Evolutionary conservation across 2,113 vertebrate species (phyloP).

Genomic region (Theristicus caerulescens): DNA sequence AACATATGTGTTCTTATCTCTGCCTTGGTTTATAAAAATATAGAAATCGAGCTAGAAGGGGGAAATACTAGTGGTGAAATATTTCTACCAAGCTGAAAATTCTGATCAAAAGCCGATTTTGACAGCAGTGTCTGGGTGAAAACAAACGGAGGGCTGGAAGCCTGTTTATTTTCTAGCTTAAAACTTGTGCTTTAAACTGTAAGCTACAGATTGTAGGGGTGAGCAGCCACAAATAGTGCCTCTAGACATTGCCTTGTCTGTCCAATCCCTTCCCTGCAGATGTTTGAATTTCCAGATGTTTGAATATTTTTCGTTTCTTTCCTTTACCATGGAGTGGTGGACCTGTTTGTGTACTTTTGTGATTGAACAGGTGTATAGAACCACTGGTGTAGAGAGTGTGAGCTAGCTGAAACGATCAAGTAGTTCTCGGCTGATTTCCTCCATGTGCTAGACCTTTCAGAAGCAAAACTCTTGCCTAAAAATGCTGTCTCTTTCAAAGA

Average conservation of each 20-base stretch:
- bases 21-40: background rate
- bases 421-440: background rate
- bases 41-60: background rate
- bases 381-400: background rate
- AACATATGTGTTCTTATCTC: background rate
- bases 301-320: background rate
- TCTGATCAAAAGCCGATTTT: background rate
- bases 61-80: background rate
- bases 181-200: background rate
- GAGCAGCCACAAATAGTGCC: background rate
- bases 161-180: background rate
- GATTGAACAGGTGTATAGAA: background rate
- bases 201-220: background rate
- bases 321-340: background rate
- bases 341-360: background rate
- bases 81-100: background rate
- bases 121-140: background rate
- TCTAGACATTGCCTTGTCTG: background rate
- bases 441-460: background rate
- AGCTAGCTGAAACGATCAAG: background rate
- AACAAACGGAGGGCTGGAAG: background rate
- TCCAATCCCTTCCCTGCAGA: background rate
- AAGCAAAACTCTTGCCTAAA: background rate
- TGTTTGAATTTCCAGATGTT: background rate
- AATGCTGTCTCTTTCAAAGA: background rate